Conservation (phyloP, 2,797 vertebrate species). For the Gymnoscopelus microlampas region DNA sequence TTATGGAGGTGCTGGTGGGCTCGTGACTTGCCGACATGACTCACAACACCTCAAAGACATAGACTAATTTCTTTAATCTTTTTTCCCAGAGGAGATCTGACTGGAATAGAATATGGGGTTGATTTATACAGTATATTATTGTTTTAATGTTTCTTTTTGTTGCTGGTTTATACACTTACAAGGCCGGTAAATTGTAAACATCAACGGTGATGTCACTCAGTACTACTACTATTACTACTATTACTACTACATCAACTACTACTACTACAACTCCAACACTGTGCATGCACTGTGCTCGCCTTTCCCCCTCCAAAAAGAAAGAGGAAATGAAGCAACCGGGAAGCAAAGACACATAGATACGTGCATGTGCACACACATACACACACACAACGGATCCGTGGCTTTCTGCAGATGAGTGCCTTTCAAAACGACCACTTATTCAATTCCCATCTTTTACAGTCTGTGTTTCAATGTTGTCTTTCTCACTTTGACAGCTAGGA, state of each 20-base stretch:
- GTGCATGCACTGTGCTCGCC: slow-evolving; percentile 96
- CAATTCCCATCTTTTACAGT: slow-evolving; percentile 72
- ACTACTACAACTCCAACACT: slow-evolving; percentile 78
- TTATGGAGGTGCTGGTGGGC: slow-evolving; percentile 98
- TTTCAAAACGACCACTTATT: slow-evolving; percentile 94
- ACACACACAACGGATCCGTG: slow-evolving; percentile 69
- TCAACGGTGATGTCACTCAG: slow-evolving; percentile 77
- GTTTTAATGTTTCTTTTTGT: slow-evolving; percentile 52
- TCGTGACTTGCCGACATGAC: slow-evolving; percentile 79
- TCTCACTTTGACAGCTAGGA: slow-evolving; percentile 64
- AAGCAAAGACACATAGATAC: slow-evolving; percentile 63
- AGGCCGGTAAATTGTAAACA: slow-evolving; percentile 77
- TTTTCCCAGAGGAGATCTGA: slow-evolving; percentile 30
- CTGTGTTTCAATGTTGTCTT: slow-evolving; percentile 74
- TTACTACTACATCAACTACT: slow-evolving; percentile 82
- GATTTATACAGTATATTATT: slow-evolving; percentile 39
- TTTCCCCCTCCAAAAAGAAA: slow-evolving; percentile 74
- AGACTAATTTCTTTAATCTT: slow-evolving; percentile 4
- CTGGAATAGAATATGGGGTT: slow-evolving; percentile 51
- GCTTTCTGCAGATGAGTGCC: slow-evolving; percentile 97
- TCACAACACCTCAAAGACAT: slow-evolving; percentile 16
- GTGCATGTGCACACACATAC: slow-evolving; percentile 25
- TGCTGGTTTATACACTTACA: slow-evolving; percentile 61
- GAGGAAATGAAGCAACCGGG: slow-evolving; percentile 81
- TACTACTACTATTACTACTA: slow-evolving; percentile 68